Evolutionary conservation across 2,888 invertebrate species (phyloP).

Genomic region (Frankliniella intonsa): DNA sequence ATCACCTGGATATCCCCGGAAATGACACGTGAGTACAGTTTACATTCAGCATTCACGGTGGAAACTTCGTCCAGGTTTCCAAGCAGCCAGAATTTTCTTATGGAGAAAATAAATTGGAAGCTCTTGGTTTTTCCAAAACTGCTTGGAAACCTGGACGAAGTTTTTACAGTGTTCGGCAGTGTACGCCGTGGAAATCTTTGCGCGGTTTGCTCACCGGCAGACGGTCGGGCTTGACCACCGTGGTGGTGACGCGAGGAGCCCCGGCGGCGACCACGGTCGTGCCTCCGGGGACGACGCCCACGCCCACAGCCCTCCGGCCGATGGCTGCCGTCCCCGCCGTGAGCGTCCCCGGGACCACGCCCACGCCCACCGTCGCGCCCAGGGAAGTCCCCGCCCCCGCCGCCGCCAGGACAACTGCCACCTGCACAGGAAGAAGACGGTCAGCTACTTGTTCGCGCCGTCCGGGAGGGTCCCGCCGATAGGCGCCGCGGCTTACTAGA

Average conservation of each 20-base stretch:
- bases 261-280: not conserved
- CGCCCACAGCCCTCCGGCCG: not conserved
- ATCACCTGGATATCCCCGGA: not conserved
- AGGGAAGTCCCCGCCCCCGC: not conserved
- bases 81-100: too few species aligned
- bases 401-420: slow-evolving; percentile 3
- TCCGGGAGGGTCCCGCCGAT: not conserved
- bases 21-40: slow-evolving; percentile 13
- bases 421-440: not conserved
- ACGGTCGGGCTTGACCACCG: not conserved
- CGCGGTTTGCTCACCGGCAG: not conserved
- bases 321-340: slow-evolving; percentile 3
- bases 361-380: slow-evolving; percentile 1
- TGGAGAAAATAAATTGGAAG: too few species aligned
- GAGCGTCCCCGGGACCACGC: not conserved
- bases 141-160: too few species aligned
- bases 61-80: too few species aligned
- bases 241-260: not conserved
- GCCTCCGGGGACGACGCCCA: not conserved
- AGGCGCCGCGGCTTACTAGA: not conserved
- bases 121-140: too few species aligned
- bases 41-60: slow-evolving; percentile 29
- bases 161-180: too few species aligned
- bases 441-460: not conserved
- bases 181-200: too few species aligned